phyloP scores from a whole-genome alignment of 2,888 invertebrate species.

The Falcaria lacertinaria region DNA sequence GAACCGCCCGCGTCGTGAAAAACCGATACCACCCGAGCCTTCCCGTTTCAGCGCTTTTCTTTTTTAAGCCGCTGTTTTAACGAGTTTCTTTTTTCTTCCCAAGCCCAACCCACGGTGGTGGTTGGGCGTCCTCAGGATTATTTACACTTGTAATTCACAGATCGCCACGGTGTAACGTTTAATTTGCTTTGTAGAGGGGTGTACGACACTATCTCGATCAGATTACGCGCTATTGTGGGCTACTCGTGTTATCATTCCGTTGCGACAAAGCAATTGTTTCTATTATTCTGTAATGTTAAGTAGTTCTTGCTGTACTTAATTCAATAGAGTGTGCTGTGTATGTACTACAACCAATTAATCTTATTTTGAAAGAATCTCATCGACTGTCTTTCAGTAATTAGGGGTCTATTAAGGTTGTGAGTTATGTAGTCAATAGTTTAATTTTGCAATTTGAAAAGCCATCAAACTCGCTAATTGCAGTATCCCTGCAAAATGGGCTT shows the following conservation, averaged over 20 bases:
- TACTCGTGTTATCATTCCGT: conserved; percentile 35
- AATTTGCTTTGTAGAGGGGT: conserved; percentile 60
- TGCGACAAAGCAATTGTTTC: conserved; percentile 25
- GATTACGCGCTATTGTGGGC: conserved; percentile 42
- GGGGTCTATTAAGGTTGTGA: not conserved
- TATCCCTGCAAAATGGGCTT: conserved; percentile 56
- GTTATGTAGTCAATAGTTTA: conserved; percentile 31
- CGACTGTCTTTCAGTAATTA: not conserved
- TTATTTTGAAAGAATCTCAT: not conserved
- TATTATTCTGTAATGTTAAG: conserved; percentile 1
- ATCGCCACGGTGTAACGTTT: conserved; percentile 54
- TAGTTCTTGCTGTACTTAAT: not conserved
- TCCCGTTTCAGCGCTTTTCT: conserved; percentile 80
- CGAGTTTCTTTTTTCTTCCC: conserved; percentile 69
- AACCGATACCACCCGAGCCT: conserved; percentile 77
- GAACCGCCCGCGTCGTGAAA: conserved; percentile 73
- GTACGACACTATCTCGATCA: conserved; percentile 46
- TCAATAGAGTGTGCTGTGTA: not conserved
- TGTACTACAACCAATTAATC: too few relatives aligned
- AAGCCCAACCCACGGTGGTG: conserved; percentile 74
- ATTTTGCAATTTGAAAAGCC: conserved; percentile 52
- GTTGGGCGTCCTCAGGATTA: conserved; percentile 76
- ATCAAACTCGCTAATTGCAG: conserved; percentile 67
- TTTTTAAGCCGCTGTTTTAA: conserved; percentile 79
- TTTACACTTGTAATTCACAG: conserved; percentile 79